Evolutionary conservation across 2,113 vertebrate species (phyloP).

Genomic region (Ia io): DNA sequence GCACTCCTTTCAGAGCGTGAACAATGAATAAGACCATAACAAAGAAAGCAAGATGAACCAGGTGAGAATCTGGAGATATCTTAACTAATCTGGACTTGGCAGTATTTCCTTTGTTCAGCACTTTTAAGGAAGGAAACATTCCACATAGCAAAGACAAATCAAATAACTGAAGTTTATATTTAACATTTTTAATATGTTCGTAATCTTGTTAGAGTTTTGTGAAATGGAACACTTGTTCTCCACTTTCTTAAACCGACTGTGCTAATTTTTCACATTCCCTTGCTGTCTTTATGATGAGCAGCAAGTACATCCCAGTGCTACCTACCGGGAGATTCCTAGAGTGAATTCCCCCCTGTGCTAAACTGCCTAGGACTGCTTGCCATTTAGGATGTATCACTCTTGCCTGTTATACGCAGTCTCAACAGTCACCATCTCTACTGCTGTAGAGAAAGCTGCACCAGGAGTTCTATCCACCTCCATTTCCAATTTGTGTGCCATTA

Average conservation of each 20-base stretch:
- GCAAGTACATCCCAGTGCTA: neutral
- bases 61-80: neutral
- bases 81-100: neutral
- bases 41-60: neutral
- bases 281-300: neutral
- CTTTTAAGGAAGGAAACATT: slow-evolving; percentile 2
- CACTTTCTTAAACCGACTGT: neutral
- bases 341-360: neutral
- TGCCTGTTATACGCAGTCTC: rapidly evolving
- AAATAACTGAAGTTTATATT: neutral
- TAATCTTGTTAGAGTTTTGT: neutral
- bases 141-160: neutral
- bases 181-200: neutral
- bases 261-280: neutral
- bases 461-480: neutral
- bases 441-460: no score
- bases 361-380: neutral
- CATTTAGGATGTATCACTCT: no score
- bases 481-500: neutral
- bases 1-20: neutral
- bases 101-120: neutral
- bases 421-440: neutral
- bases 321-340: no score
- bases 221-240: neutral
- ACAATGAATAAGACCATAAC: neutral